Evolutionary conservation across 2,888 invertebrate genomes (phyloP).

Genomic region (Keiferia lycopersicella): DNA sequence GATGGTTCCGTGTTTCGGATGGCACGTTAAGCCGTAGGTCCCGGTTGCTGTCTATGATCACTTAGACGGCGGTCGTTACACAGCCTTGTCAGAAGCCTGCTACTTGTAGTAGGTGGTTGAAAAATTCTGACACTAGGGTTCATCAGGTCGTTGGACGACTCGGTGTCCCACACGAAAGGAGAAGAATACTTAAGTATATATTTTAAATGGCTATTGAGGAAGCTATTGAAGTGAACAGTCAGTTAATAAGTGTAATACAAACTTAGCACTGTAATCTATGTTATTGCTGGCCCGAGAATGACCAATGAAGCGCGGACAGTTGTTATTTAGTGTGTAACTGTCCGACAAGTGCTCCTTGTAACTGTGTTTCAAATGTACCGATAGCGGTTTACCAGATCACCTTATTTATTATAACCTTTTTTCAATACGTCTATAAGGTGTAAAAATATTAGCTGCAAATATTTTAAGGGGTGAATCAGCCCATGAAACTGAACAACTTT

Average conservation of each 20-base stretch:
- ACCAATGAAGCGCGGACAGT: conserved; percentile 8
- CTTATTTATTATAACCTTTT: not conserved
- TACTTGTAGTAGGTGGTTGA: too few relatives aligned
- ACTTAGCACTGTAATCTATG: not conserved
- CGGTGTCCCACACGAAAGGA: too few relatives aligned
- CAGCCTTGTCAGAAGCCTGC: too few relatives aligned
- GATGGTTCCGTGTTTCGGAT: too few relatives aligned
- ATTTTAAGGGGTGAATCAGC: too few relatives aligned
- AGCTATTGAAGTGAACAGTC: not conserved
- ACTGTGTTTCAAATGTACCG: conserved; percentile 7
- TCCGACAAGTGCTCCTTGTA: conserved; percentile 6
- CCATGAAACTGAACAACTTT: too few relatives aligned
- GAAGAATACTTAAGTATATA: too few relatives aligned
- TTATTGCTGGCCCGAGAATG: conserved; percentile 1
- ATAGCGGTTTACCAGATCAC: not conserved
- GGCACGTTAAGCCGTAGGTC: too few relatives aligned
- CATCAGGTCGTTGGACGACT: too few relatives aligned
- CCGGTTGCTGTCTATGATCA: too few relatives aligned
- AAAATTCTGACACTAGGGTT: too few relatives aligned
- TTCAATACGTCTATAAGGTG: not conserved
- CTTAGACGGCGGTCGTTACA: too few relatives aligned
- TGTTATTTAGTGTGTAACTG: conserved; percentile 12
- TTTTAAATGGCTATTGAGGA: not conserved
- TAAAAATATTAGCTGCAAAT: not conserved
- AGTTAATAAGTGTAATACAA: not conserved